Conservation (phyloP, 2,888 invertebrate species). For the Macroteleia sp. region DNA sequence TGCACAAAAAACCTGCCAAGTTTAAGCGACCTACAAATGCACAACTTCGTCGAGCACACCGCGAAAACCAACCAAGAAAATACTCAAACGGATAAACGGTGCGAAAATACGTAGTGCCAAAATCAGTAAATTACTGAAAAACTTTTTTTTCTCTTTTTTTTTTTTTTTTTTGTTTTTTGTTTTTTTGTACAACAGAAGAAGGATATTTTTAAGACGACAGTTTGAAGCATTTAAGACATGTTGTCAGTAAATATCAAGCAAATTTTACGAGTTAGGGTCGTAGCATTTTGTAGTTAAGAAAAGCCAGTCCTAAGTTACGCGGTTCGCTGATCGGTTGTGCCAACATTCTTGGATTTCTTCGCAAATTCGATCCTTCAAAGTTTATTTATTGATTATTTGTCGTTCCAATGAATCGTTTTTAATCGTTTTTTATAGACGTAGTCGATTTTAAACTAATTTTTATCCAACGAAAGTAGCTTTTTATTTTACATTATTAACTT, state of each 20-base stretch:
- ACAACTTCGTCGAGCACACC: slow-evolving; percentile 79
- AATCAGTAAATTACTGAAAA: too few relatives aligned
- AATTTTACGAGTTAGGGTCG: slow-evolving; percentile 19
- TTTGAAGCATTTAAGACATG: slow-evolving; percentile 41
- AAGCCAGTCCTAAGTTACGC: slow-evolving; percentile 51
- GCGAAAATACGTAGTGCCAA: slow-evolving; percentile 88
- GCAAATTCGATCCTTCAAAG: background rate
- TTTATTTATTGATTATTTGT: too few relatives aligned
- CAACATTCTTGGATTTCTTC: slow-evolving; percentile 28
- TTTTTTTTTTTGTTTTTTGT: too few relatives aligned
- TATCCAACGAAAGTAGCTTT: too few relatives aligned
- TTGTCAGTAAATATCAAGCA: too few relatives aligned
- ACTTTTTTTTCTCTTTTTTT: too few relatives aligned
- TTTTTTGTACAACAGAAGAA: background rate
- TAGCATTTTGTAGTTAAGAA: slow-evolving; percentile 49
- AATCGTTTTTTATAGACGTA: too few relatives aligned
- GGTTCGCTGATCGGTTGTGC: slow-evolving; percentile 34
- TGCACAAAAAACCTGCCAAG: slow-evolving; percentile 75
- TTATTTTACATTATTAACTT: too few relatives aligned
- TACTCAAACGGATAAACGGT: slow-evolving; percentile 83
- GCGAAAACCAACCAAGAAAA: slow-evolving; percentile 58
- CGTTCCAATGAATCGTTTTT: too few relatives aligned
- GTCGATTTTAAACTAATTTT: too few relatives aligned
- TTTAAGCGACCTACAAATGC: slow-evolving; percentile 76
- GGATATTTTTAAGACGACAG: too few relatives aligned